A percentile compares a stretch with the other conserved stretches of the same genome.
phyloP scores from a whole-genome alignment of 2,888 invertebrate genomes.

The Megastigmus dorsalis region DNA sequence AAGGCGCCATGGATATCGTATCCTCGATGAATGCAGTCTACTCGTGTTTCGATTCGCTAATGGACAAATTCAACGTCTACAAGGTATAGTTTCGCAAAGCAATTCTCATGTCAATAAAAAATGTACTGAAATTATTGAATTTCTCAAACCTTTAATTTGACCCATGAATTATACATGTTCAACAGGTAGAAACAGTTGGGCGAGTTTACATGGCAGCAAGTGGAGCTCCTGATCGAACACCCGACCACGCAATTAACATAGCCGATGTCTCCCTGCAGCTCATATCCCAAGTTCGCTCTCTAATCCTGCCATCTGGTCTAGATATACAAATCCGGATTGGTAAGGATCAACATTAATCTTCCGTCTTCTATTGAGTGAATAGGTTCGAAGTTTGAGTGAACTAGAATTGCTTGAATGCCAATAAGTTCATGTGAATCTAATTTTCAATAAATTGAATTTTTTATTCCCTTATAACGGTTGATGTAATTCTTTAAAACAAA shows the following conservation, averaged over 20 bases:
- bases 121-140: neutral
- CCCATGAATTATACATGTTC: too few species aligned
- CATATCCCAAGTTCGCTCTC: conserved; percentile 80
- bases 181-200: conserved; percentile 94
- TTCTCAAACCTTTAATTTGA: neutral
- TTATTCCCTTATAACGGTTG: too few species aligned
- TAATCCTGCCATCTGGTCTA: conserved; percentile 79
- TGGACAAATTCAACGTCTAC: conserved; percentile 90
- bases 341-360: conserved; percentile 68
- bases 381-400: too few species aligned
- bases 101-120: neutral
- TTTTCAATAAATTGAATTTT: too few species aligned
- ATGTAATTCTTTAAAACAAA: too few species aligned
- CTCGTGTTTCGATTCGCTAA: conserved; percentile 87
- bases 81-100: conserved; percentile 78
- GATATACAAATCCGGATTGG: conserved; percentile 81
- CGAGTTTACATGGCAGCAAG: conserved; percentile 94
- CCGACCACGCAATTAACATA: conserved; percentile 84
- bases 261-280: conserved; percentile 87
- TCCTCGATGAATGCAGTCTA: conserved; percentile 91
- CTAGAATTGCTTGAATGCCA: too few species aligned
- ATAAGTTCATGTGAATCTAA: too few species aligned
- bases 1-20: conserved; percentile 86
- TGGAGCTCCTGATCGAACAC: conserved; percentile 87
- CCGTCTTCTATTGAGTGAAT: too few species aligned